These are phyloP conservation scores for Etheostoma perlongum DNA, from an alignment of 2,797 vertebrate species.

Conservation along the genomic window DNA sequence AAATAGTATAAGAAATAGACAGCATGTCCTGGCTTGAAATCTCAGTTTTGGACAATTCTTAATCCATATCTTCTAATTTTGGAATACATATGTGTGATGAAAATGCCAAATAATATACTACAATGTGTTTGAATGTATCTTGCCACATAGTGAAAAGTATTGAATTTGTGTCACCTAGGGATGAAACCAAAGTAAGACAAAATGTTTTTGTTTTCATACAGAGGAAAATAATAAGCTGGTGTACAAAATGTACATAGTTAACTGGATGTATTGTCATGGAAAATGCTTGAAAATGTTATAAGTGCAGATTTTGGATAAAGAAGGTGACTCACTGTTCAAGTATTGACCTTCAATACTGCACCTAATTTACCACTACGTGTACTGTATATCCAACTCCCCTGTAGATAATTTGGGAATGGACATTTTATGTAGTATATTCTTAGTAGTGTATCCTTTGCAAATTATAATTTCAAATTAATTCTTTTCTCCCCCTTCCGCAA, in stretches of 20 bases:
- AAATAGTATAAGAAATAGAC: background rate
- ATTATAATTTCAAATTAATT: conserved; percentile 42
- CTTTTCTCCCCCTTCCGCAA: conserved; percentile 84
- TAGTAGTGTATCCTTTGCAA: background rate
- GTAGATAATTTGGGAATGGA: background rate
- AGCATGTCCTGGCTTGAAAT: background rate
- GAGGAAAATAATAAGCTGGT: background rate
- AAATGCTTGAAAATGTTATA: background rate
- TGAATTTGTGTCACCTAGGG: background rate
- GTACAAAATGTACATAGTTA: background rate
- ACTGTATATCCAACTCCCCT: conserved; percentile 15
- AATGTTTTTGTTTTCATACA: background rate
- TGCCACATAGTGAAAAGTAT: background rate
- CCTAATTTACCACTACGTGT: background rate
- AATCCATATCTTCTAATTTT: background rate
- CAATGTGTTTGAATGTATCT: background rate
- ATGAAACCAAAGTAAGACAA: background rate
- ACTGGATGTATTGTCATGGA: background rate
- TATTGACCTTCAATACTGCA: background rate
- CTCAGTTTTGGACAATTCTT: background rate
- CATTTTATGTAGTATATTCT: background rate
- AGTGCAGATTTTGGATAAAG: background rate
- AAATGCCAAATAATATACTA: conserved; percentile 2
- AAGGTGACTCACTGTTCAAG: background rate
- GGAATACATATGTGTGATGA: background rate